These are phyloP conservation scores for Brachypterus glaber DNA, from an alignment of 2,888 invertebrate genomes.

Conservation along the genomic window DNA sequence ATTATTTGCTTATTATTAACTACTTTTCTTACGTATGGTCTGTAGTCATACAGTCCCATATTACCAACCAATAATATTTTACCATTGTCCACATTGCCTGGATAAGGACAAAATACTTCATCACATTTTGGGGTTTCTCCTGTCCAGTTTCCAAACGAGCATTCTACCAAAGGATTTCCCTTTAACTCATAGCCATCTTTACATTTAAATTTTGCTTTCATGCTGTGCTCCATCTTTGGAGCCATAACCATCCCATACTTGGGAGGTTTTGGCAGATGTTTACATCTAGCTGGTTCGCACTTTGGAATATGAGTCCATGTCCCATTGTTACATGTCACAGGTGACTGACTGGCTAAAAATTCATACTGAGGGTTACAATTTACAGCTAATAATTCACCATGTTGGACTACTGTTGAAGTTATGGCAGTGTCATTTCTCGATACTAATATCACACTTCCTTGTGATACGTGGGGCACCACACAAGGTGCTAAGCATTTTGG, in stretches of 20 bases:
- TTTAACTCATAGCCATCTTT: constrained; percentile 84
- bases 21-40: constrained; percentile 85
- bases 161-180: constrained; percentile 64
- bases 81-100: constrained; percentile 81
- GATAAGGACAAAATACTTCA: constrained; percentile 87
- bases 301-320: constrained; percentile 91
- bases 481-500: constrained; percentile 86
- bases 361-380: constrained; percentile 81
- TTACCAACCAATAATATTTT: constrained; percentile 87
- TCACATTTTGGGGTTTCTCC: constrained; percentile 80
- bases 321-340: constrained; percentile 85
- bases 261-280: constrained; percentile 50
- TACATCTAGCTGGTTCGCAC: constrained; percentile 61
- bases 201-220: constrained; percentile 88
- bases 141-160: constrained; percentile 92
- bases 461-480: constrained; percentile 79
- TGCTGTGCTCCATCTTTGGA: constrained; percentile 94
- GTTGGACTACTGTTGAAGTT: constrained; percentile 52
- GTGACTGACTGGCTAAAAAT: constrained; percentile 63
- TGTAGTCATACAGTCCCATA: constrained; percentile 92
- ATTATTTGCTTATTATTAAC: constrained; percentile 88
- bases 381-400: constrained; percentile 64
- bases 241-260: constrained; percentile 94
- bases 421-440: constrained; percentile 44
- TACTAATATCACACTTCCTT: constrained; percentile 62